phyloP scores from a whole-genome alignment of 2,797 vertebrate genomes.

The Semotilus atromaculatus region DNA sequence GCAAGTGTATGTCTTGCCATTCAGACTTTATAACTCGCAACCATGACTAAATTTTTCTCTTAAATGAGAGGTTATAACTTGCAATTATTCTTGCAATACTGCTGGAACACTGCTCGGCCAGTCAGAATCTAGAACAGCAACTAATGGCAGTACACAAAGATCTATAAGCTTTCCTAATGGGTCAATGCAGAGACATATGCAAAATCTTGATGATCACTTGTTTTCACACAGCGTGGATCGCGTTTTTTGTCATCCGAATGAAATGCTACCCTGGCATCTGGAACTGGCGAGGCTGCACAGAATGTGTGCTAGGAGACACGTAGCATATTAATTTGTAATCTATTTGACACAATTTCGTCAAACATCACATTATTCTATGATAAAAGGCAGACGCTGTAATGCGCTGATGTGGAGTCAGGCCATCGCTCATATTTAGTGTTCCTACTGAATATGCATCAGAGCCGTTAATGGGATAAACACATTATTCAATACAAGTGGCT shows the following conservation, averaged over 20 bases:
- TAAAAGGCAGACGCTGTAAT: conserved; percentile 75
- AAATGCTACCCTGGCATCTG: conserved; percentile 62
- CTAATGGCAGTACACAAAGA: neutral
- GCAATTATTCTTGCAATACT: neutral
- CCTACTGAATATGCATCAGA: conserved; percentile 80
- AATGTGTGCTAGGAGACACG: conserved; percentile 60
- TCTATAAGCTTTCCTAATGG: neutral
- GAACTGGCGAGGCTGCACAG: conserved; percentile 52
- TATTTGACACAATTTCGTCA: conserved; percentile 80
- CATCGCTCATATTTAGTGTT: conserved; percentile 73
- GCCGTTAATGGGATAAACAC: conserved; percentile 72
- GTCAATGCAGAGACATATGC: conserved; percentile 20
- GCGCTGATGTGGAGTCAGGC: conserved; percentile 73
- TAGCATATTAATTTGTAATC: conserved; percentile 79
- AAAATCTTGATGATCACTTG: conserved; percentile 14
- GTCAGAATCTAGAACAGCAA: neutral
- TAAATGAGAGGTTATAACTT: neutral
- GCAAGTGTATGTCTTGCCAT: neutral
- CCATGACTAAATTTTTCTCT: neutral
- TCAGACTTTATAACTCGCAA: neutral
- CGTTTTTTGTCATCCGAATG: conserved; percentile 43
- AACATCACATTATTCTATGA: conserved; percentile 79
- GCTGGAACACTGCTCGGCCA: neutral
- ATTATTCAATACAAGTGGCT: conserved; percentile 76
- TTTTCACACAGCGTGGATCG: conserved; percentile 13